Percentiles rank a stretch among this genome's conserved stretches.
phyloP scores from a whole-genome alignment of 2,113 vertebrate genomes.

The Podiceps cristatus region DNA sequence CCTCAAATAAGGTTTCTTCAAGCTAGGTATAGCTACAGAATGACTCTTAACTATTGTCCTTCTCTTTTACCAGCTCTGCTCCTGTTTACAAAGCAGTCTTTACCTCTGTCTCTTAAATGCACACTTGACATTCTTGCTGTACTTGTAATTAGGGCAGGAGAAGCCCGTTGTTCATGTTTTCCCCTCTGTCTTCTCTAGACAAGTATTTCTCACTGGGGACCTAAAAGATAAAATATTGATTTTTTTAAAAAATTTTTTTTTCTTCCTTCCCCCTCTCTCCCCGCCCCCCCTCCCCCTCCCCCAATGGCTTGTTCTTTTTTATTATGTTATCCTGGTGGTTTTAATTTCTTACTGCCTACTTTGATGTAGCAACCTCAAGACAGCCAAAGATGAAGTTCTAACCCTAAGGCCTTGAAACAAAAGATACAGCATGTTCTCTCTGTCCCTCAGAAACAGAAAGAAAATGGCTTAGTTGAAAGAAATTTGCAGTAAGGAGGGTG shows the following conservation, averaged over 20 bases:
- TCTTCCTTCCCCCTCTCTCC: not conserved
- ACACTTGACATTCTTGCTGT: slow-evolving; percentile 52
- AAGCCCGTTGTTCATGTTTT: slow-evolving; percentile 36
- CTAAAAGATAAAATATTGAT: slow-evolving; percentile 69
- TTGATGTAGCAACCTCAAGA: slow-evolving; percentile 54
- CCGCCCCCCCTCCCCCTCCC: not conserved
- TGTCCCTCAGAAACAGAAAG: slow-evolving; percentile 27
- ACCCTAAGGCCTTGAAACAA: slow-evolving; percentile 53
- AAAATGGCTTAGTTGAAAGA: slow-evolving; percentile 51
- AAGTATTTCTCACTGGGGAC: slow-evolving; percentile 34
- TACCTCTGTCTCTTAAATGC: slow-evolving; percentile 29
- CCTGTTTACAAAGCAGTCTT: slow-evolving; percentile 12
- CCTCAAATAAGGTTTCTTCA: not conserved
- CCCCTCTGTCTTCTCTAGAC: slow-evolving; percentile 40
- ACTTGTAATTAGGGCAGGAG: slow-evolving; percentile 60
- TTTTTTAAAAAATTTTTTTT: not conserved
- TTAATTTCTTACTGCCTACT: slow-evolving; percentile 64
- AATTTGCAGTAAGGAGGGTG: slow-evolving; percentile 14
- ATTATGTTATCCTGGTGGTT: slow-evolving; percentile 47
- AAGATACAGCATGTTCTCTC: slow-evolving; percentile 33
- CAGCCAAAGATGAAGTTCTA: slow-evolving; percentile 58
- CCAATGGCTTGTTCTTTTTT: slow-evolving; percentile 55
- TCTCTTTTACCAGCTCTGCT: slow-evolving; percentile 37
- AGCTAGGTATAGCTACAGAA: slow-evolving; percentile 30
- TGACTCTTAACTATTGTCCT: slow-evolving; percentile 23